Base-by-base conservation (phyloP, 1,140 invertebrate genomes). In the Heliconius himera region DNA sequence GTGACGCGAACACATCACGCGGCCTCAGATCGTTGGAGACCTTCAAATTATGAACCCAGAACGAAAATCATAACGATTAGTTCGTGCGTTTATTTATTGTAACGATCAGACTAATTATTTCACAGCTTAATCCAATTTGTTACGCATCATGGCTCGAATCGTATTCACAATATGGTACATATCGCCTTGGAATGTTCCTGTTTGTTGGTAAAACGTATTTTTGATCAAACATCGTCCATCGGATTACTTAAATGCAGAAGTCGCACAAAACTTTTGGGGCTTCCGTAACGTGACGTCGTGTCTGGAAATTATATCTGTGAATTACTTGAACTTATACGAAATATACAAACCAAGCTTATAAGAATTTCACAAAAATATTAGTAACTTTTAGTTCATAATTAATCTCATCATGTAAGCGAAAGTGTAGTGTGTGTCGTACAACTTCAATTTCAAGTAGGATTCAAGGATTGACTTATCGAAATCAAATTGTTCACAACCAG, bases 101-200 rank as follows among this genome's bases (percentile, higher is more conserved):
- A 83, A 84, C 82, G 86, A 87, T 81, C 87, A 83, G 78, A 86
- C 84, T 87, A 89, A 91, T 90, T 89, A 87, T 87, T 90, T 91
- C 88, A 91, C 87, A 90, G 87, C 87, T 86, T 90, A 90, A 93
- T 88, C 80, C 81, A 83, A 90, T 93, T 89, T 81, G 86, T 72
- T 79, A 90, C 90, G 90, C 87, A 73, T 82, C 88, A 79, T 74
- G 81, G 71, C 49, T 83, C 80, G 80, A 84, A 84, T 85, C 76
- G 76, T 81, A 70, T 81, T 49, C 74, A 76, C 13, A 33, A 70
- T 76, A 76, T 56, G 81, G 73, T 77, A 75, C 73, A 75, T 78
- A 80, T 72, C 56, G 66, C 22, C 70, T 66, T n/a, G 76, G 76
- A 78, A 78, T 73, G 78, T 80, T 51, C 26, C 26, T 76, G 49